Base-by-base conservation (phyloP, 2,113 vertebrate species). In the Meles meles region DNA sequence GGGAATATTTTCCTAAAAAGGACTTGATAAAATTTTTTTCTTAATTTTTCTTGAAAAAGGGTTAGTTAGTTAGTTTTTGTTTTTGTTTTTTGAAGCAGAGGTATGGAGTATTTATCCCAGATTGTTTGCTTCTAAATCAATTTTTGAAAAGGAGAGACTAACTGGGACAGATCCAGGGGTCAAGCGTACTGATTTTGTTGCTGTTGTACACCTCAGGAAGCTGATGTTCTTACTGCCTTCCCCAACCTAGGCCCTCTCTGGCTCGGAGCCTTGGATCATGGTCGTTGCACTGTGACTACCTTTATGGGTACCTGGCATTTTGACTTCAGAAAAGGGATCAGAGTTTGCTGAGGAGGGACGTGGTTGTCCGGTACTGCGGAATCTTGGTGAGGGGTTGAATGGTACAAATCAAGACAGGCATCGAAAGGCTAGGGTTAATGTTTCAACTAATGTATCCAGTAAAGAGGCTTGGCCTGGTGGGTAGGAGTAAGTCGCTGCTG, bases 41-140 rank as follows among this genome's bases (percentile, higher is more conserved):
- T 29, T 49, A 71, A 5, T 81, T 91, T 93, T 97, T 91, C 39
- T 89, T 74, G 42, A 63, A 72, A 69, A 93, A 94, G 44, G 34
- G 14, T 34, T 76, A 23, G 76, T 74, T 91, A 47, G 44, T 89
- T 61, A n/a, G n/a, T 31, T 7, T 34, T 91, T 87, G 49, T 34
- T 3, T 7, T 67, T 18, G 8, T 7, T n/a, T n/a, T 9, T 92
- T 29, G 13, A 69, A 39, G 14, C 20, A 37, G 25, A 29, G 3
- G 5, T 2, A 10, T 49, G 25, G 80, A 61, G 37, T 44, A 6
- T 86, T 49, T 88, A 79, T 82, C 71, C 65, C 7, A 37, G 55
- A 57, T n/a, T n/a, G 11, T 18, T 63, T 79, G 39, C 12, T 61
- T 87, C 31, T 89, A 44, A 63, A 39, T 80, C 25, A 39, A 87